Base-by-base conservation (phyloP, 2,797 vertebrate genomes). In the Arctocebus calabarensis region DNA sequence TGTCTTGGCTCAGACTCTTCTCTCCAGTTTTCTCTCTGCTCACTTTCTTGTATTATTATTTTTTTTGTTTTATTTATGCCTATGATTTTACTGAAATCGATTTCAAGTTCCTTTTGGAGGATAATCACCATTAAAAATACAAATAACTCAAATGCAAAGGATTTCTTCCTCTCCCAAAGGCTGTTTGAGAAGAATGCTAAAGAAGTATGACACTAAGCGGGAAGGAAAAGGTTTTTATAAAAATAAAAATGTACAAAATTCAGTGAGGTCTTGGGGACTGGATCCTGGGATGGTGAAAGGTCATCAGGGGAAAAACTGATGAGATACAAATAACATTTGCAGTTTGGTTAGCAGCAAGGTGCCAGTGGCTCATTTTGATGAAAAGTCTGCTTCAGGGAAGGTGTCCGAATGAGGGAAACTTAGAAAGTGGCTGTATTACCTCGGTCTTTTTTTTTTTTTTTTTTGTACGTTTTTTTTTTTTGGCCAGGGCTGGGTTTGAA, bases 81-180 rank as follows among this genome's bases (percentile, higher is more conserved):
- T 59, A 7, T 45, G 83, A 90, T 82, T 92, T 95, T 75, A 92
- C 0, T 57, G 52, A 77, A 79, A 79, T 68, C 34, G 61, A 85
- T 37, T 86, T 84, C 83, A 88, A 68, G 14, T 79, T 79, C 66
- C 75, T 90, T 96, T 57, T 75, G 27, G 48, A 94, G 73, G 29
- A 70, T 4, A 59, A 23, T 20, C 37, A 73, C 77, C 52, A 94
- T 79, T 70, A 90, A 86, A 92, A 81, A 91, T 57, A 71, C 48
- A 84, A 95, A 84, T 2, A 2, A 77, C 7, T 87, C 32, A 88
- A 77, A 48, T 9, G 27, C 7, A 90, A 93, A 37, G 48, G 45
- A 55, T 29, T 55, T 73, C 34, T 70, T 71, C 62, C 59, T 83
- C 27, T 61, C 10, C 23, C n/a, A 74, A 70, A 96, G n/a, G 2